phyloP scores from a whole-genome alignment of 92 coral and sea anemone genomes.

The Zoanthus sociatus region DNA sequence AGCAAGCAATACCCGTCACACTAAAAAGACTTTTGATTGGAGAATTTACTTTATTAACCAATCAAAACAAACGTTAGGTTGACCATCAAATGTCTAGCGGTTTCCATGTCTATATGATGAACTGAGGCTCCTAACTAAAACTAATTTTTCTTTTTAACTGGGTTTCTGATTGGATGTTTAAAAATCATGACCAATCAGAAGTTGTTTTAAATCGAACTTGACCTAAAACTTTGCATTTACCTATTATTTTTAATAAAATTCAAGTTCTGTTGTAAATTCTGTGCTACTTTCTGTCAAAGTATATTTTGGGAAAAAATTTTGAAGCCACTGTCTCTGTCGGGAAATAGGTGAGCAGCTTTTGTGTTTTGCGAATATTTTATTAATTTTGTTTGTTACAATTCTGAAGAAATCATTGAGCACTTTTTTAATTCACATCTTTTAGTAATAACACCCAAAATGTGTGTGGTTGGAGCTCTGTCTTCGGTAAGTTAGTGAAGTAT shows the following conservation, averaged over 20 bases:
- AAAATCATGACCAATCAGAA: not conserved
- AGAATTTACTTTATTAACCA: not conserved
- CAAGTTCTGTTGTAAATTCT: too few species aligned
- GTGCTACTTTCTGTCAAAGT: too few species aligned
- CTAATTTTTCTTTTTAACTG: not conserved
- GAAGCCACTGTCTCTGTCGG: not conserved
- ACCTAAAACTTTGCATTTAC: constrained; percentile 13
- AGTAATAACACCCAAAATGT: not conserved
- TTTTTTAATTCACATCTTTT: too few species aligned
- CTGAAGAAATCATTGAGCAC: not conserved
- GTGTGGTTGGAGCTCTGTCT: constrained; percentile 41
- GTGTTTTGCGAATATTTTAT: not conserved
- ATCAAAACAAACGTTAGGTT: not conserved
- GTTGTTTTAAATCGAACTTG: constrained; percentile 21
- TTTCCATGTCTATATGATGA: not conserved
- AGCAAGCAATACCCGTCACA: not conserved
- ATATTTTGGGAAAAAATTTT: not conserved
- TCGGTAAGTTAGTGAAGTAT: constrained; percentile 14
- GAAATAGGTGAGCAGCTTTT: constrained; percentile 6
- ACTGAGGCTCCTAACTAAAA: not conserved
- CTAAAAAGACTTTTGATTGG: constrained; percentile 14
- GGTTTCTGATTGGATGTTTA: constrained; percentile 20
- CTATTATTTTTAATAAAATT: not conserved
- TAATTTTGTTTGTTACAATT: not conserved
- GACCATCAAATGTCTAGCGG: not conserved